Base-by-base conservation (phyloP, 2,113 vertebrate genomes). In the Cryptomyrus ogoouensis region DNA sequence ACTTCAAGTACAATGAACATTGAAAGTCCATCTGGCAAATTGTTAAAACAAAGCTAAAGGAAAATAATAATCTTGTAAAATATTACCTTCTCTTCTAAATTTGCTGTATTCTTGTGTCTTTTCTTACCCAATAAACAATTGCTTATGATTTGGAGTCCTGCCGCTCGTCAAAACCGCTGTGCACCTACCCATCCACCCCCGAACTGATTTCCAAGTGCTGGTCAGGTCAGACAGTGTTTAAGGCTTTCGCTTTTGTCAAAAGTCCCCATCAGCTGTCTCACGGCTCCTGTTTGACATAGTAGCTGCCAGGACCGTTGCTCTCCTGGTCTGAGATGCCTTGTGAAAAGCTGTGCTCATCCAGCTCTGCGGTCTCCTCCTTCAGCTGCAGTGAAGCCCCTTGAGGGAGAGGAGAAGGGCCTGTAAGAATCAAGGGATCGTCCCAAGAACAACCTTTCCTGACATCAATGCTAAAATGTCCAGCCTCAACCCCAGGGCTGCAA, bases 1-100 rank as follows among this genome's bases (percentile, higher is more conserved):
- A 95, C 94, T 98, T 99, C 98, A 98, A 99, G 98, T 98, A 98
- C 97, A 97, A 98, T 97, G 89, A 98, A 95, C 96, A 97, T 96
- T 96, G 90, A 96, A 96, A 96, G 96, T 97, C 96, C 96, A 93
- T 96, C 96, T 97, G 96, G 97, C 97, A 97, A 97, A 97, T 95
- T 96, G 95, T 93, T 92, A 92, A 94, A 93, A 86, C 86, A 92
- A 91, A 89, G 83, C 88, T 46, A 62, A 88, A 91, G 90, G 91
- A 91, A 89, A 53, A 92, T 96, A 97, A 95, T 94, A 95, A 95
- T 91, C 91, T 70, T 92, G 94, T 93, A 93, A 92, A 93, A 94
- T 92, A 93, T 27, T 39, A 89, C 90, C 87, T n/a, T 49, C 90
- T 88, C 89, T 92, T 89, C 47, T 90, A 91, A 90, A 21, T 83